Base-by-base conservation (phyloP, 2,888 invertebrate genomes). In the Glaucopsyche alexis region DNA sequence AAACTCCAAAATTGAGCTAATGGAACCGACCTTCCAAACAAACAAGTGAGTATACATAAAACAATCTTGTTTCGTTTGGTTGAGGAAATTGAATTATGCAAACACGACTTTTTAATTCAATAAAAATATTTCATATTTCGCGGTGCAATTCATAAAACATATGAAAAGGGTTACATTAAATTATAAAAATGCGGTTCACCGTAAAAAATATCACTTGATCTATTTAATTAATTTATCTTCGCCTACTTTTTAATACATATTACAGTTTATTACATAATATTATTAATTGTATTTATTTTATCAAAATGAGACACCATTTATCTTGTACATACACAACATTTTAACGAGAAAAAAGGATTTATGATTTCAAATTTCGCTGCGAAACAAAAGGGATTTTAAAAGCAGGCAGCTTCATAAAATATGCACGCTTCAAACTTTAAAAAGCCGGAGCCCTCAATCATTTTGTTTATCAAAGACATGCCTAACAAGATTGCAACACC, bases 401-500 rank as follows among this genome's bases (percentile, higher is more conserved):
- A 67, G 45, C 47, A 45, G 45, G 67, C n/a, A 67, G 16, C 66
- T 64, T 45, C 60, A 72, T 72, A 67, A 67, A 67, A 72, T 66
- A 72, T 66, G 72, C 16, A 42, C 14, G 66, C 16, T 71, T 72
- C 42, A 52, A 72, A 72, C 16, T 19, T 52, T 72, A 45, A 19
- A 64, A 72, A 47, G 65, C 42, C 38, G 52, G 66, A 66, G 72
- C 19, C 49, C 19, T 16, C 9, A 29, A 40, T 50, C 16, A 66
- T 40, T 42, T 14, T 66, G 40, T 66, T 72, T 72, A 66, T 66
- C 65, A 72, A 72, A 65, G 67, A 67, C 67, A 67, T 13, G 67
- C 45, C 70, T 65, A 66, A 50, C 49, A 52, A 72, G 65, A 72
- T 67, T 72, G 72, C 50, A 50, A 72, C 66, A 50, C 49, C 72